A percentile compares a stretch with the other conserved stretches of the same genome.
Conservation (phyloP, 2,797 vertebrate species). For the Petrocephalus sullivani region DNA sequence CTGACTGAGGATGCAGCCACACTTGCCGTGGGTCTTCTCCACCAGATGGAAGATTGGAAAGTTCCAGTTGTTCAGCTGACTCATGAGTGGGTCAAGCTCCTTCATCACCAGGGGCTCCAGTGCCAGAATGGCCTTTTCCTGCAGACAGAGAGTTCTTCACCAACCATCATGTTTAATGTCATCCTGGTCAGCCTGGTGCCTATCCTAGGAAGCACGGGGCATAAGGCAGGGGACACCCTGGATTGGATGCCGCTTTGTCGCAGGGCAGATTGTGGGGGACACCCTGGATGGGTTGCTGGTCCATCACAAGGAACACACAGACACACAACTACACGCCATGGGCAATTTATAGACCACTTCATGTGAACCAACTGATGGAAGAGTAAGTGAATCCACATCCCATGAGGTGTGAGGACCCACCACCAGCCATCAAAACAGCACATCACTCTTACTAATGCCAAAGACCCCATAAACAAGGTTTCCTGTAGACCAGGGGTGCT, state of each 20-base stretch:
- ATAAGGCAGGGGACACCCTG: neutral
- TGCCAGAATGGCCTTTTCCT: conserved; percentile 85
- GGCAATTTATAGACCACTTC: neutral
- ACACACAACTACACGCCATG: neutral
- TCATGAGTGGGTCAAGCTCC: conserved; percentile 80
- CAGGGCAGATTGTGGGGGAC: neutral
- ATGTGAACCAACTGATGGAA: neutral
- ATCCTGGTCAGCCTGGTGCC: neutral
- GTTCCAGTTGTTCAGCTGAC: conserved; percentile 94
- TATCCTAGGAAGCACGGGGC: neutral
- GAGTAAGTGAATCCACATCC: neutral
- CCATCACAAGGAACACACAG: neutral
- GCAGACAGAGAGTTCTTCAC: conserved; percentile 10
- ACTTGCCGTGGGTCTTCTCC: conserved; percentile 86
- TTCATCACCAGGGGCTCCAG: conserved; percentile 91
- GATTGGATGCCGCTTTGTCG: neutral
- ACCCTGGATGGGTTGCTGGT: neutral
- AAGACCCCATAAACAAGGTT: neutral
- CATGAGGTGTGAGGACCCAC: neutral
- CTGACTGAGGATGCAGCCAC: conserved; percentile 94
- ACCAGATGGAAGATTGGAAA: conserved; percentile 94
- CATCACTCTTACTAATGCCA: neutral
- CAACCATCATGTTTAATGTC: neutral
- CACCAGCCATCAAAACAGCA: neutral
- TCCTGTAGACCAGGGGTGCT: too few species aligned